Evolutionary conservation across 2,797 vertebrate species (phyloP), one percentile per base, ranked within the genome.

Genomic region (Hyperoplus lanceolatus): DNA sequence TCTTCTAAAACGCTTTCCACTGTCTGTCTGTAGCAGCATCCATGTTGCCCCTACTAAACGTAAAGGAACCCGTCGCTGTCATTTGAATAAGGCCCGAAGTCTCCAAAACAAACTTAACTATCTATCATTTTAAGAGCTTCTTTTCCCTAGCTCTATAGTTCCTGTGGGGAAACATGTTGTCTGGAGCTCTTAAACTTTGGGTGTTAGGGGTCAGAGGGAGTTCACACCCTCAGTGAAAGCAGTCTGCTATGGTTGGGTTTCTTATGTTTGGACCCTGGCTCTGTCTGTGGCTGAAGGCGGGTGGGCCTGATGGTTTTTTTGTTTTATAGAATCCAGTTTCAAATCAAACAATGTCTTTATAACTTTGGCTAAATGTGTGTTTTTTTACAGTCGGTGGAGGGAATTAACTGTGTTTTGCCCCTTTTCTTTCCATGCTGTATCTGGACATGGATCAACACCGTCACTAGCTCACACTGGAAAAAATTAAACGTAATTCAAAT

Each of bases 121-220:
- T 72, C 13, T 46, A 16, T 74, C 5, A 39, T 41, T 79, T 63
- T 3, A 70, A 46, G 16, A 11, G 18, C 48, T 43, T 73, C 49
- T 59, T 5, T 46, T n/a, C 45, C 29, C 29, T 3, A 4, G 38
- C 3, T 0, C 39, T 60, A 21, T 66, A 36, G 36, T 8, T 78
- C 50, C 45, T 41, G 0, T 3, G 13, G 1, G 42, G 21, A 51
- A 73, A 11, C 42, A 53, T 57, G 55, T 58, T 45, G 41, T 79
- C 56, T 80, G 71, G 29, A 66, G 41, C 65, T 46, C 53, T 57
- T 50, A 2, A 12, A 12, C 51, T 83, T 68, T 65, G 66, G 62
- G 56, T 72, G n/a, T 69, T 6, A 39, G 15, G 66, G 84, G 76
- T 84, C 75, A 73, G 0, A 39, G 8, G 11, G 56, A 86, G 85